Evolutionary conservation across 2,797 vertebrate genomes (phyloP), one percentile per base, ranked within the genome.

Genomic region (Lagodon rhomboides): DNA sequence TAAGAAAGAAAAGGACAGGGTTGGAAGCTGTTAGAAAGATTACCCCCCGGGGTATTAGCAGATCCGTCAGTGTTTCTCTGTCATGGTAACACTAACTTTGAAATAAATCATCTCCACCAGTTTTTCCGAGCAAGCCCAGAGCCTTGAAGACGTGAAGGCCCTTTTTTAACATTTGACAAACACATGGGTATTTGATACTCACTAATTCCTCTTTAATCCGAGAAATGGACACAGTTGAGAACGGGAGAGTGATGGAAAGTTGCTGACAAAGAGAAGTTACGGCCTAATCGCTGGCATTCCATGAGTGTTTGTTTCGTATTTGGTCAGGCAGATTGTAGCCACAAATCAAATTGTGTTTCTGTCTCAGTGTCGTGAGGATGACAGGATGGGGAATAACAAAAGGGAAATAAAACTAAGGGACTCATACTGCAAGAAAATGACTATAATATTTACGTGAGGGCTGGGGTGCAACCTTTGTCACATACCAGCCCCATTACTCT

Each of bases 21-120:
- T 85, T 92, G 77, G 88, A 93, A 89, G 90, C 91, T 90, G 91
- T 92, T 86, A 71, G 85, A 93, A 77, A 88, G 77, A 92, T 90
- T 77, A 88, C 86, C 86, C 88, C 81, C 44, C 16, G 18, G 79
- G 80, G 88, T 69, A 77, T 91, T 77, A 84, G 80, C 60, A 83
- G 77, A 89, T 91, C 86, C 58, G 75, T 92, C 86, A 85, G 55
- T 86, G 89, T 91, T 91, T 89, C 55, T 58, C 80, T 10, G 77
- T 90, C 91, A 93, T 89, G 91, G 89, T 85, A 91, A 93, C 87
- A 83, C 16, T 18, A 89, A 89, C 65, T 73, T 63, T 63, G 81
- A 90, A 85, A 85, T 81, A 86, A 89, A 86, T 90, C 77, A 76
- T 90, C 69, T 74, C 3, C 43, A 53, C 53, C 56, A 18, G 43